Base-by-base conservation (phyloP, 2,888 invertebrate species). In the Dastarcus helophoroides region DNA sequence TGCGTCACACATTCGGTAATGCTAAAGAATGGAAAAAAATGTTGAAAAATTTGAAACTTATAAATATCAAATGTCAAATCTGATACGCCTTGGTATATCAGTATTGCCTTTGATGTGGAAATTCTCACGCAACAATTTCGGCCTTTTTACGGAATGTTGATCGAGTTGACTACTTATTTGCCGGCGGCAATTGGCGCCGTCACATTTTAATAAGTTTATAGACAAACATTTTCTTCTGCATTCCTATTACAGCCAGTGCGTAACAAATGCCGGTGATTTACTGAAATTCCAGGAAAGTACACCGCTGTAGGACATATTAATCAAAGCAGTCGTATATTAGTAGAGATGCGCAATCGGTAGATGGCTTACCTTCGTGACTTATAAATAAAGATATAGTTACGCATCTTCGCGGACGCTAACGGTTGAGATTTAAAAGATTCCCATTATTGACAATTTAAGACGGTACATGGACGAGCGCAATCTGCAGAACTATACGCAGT, bases 341-440 rank as follows among this genome's bases (percentile, higher is more conserved):
- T 38, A 31, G 26, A 31, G 28, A 34, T 24, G 22, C 36, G 22
- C 33, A 36, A 36, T 36, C 36, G 27, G 36, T 32, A 32, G 32
- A 21, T 27, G 25, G 22, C 35, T 4, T 19, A 5, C 2, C n/a
- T 29, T 47, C 48, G 50, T 50, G 50, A 49, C 47, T 45, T 47
- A 49, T 50, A 50, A 50, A 50, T 49, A 50, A 49, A 49, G 47
- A 50, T 50, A 50, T 50, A 49, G 50, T 49, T 49, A 49, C 48
- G 42, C 43, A 49, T 49, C 49, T 45, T 37, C 38, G 37, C 42
- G 40, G 39, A 42, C 40, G 39, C 40, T 45, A 44, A 45, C 44
- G 43, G 43, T 41, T 19, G 43, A 44, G 45, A 45, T 43, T 42
- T 36, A 42, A 43, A 38, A 45, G 46, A 46, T 48, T 47, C 36